phyloP scores from a whole-genome alignment of 1,140 invertebrate species.

The Venustaconcha ellipsiformis region DNA sequence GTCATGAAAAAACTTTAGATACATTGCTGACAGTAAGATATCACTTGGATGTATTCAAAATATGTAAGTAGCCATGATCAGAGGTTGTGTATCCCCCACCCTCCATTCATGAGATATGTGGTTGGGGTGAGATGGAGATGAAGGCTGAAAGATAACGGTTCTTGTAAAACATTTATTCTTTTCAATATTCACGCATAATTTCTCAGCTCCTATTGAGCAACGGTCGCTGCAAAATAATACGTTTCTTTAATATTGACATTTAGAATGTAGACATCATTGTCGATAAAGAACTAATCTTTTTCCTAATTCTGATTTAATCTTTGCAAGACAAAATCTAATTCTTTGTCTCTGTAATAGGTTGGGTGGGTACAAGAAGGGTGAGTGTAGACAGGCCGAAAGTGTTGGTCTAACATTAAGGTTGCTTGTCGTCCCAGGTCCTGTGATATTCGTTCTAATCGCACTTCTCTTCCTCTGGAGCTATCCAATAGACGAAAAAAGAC shows the following conservation, averaged over 20 bases:
- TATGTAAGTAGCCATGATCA: too few species aligned
- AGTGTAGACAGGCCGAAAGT: constrained; percentile 54
- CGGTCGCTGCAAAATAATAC: neutral
- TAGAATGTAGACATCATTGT: too few species aligned
- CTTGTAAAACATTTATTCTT: too few species aligned
- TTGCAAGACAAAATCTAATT: neutral
- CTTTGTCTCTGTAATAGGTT: constrained; percentile 38
- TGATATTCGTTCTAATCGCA: constrained; percentile 50
- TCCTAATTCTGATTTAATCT: neutral
- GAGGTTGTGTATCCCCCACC: too few species aligned
- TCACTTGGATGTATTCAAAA: too few species aligned
- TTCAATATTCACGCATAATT: neutral
- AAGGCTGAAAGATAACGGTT: too few species aligned
- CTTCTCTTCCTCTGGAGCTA: constrained; percentile 54
- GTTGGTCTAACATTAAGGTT: constrained; percentile 57
- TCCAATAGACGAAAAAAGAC: constrained; percentile 54
- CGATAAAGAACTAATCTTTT: neutral
- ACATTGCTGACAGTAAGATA: too few species aligned
- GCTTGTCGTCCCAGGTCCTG: constrained; percentile 57
- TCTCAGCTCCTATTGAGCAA: too few species aligned
- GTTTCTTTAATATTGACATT: neutral
- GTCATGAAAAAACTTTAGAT: too few species aligned
- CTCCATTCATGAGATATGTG: too few species aligned
- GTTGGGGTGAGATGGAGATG: too few species aligned
- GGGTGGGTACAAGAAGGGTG: constrained; percentile 55